Percentiles rank a stretch among this genome's conserved stretches.
phyloP scores from a whole-genome alignment of 2,797 vertebrate genomes.

The Eulemur mongoz region DNA sequence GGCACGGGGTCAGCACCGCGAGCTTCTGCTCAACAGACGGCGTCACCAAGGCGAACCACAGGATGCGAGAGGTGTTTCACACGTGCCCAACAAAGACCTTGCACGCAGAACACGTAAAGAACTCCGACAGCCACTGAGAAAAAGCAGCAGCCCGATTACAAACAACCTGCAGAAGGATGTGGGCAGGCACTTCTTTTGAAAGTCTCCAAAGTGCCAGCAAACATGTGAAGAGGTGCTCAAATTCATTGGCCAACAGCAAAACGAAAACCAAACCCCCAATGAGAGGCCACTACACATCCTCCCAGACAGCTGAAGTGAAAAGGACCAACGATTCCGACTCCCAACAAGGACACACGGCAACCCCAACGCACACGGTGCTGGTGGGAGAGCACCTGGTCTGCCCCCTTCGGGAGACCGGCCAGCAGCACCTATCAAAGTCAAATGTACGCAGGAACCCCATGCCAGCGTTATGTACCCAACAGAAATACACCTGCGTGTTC shows the following conservation, averaged over 20 bases:
- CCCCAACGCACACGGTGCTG: no score
- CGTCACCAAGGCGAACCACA: not conserved
- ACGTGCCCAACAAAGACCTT: rapidly evolving
- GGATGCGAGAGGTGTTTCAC: rapidly evolving
- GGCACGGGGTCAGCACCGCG: rapidly evolving
- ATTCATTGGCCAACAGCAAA: not conserved
- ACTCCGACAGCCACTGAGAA: not conserved
- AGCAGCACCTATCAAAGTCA: no score
- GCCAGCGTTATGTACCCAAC: not conserved
- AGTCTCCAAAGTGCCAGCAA: not conserved
- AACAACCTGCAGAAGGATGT: not conserved
- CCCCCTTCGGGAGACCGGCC: not conserved
- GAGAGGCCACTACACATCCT: rapidly evolving
- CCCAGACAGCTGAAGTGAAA: no score
- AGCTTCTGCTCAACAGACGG: not conserved
- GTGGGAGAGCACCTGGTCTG: not conserved
- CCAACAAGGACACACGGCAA: not conserved
- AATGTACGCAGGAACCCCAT: not conserved
- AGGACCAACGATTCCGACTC: no score
- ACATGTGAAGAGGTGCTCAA: not conserved
- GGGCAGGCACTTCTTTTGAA: not conserved
- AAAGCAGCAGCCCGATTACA: not conserved
- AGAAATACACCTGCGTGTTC: not conserved
- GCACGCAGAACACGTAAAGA: not conserved
- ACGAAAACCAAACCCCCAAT: not conserved